Evolutionary conservation across 2,888 invertebrate species (phyloP).

Genomic region (Folsomia candida): DNA sequence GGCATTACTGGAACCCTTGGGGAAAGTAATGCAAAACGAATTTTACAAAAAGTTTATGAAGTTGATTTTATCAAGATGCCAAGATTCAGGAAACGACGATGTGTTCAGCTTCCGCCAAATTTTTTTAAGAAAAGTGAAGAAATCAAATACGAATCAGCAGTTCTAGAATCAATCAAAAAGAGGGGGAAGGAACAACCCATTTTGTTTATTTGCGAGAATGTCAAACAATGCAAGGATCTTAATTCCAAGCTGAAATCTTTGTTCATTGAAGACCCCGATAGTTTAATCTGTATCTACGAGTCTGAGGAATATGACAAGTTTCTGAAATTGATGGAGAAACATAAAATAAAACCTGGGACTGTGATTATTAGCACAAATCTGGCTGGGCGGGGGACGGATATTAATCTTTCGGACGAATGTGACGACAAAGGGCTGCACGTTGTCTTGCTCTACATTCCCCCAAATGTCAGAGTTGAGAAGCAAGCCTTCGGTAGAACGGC

Average conservation of each 20-base stretch:
- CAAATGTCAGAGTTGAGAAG: constrained; percentile 2
- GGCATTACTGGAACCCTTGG: not conserved
- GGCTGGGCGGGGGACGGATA: constrained; percentile 5
- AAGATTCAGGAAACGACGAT: not conserved
- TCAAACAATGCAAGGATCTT: not conserved
- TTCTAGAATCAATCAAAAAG: not conserved
- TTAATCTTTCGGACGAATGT: not conserved
- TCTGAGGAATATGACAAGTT: not conserved
- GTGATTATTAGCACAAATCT: constrained; percentile 1
- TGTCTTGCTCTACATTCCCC: not conserved
- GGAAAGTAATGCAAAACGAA: not conserved
- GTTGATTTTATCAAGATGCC: not conserved
- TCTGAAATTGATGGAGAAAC: not conserved
- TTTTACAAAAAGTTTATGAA: not conserved
- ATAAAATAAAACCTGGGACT: not conserved
- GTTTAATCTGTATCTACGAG: not conserved
- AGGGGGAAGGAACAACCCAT: not conserved
- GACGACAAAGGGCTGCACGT: not conserved
- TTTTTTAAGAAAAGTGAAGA: not conserved
- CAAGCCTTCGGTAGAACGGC: constrained; percentile 11
- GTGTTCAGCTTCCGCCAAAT: not conserved
- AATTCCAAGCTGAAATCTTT: not conserved
- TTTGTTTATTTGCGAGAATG: not conserved
- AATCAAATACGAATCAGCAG: not conserved
- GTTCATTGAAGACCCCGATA: not conserved